Conservation (phyloP, 2,113 vertebrate species). For the Montifringilla adamsi region DNA sequence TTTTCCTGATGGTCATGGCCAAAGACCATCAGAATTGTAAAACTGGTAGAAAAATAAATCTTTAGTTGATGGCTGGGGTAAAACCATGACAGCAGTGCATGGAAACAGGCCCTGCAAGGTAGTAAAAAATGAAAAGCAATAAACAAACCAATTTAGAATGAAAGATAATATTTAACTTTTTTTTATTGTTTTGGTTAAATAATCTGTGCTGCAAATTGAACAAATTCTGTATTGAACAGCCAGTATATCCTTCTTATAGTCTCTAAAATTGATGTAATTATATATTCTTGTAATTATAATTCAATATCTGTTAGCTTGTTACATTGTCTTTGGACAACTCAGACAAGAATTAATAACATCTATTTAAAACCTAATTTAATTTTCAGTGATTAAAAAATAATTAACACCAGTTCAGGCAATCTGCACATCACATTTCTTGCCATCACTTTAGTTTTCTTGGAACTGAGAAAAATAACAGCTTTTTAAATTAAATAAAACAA, state of each 20-base stretch:
- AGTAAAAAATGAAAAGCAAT: not conserved
- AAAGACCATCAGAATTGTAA: not conserved
- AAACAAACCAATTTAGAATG: not conserved
- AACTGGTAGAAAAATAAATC: not conserved
- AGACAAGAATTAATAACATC: constrained; percentile 25
- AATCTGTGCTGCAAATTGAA: not conserved
- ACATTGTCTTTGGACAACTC: not conserved
- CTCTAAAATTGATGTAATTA: not conserved
- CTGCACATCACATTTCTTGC: constrained; percentile 42
- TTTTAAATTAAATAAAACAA: constrained; percentile 56
- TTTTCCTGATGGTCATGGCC: not conserved
- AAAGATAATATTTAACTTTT: not conserved
- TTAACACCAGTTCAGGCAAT: constrained; percentile 55
- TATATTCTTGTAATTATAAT: not conserved
- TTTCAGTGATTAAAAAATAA: constrained; percentile 54
- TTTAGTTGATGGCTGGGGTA: not conserved
- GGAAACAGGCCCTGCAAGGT: not conserved
- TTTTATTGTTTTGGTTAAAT: not conserved
- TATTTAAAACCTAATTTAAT: constrained; percentile 49
- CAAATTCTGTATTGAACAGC: not conserved
- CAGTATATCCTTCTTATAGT: not conserved
- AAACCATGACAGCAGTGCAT: not conserved
- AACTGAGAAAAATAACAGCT: constrained; percentile 55
- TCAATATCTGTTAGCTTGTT: constrained; percentile 11
- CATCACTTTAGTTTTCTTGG: constrained; percentile 36